Evolutionary conservation across 2,797 vertebrate genomes (phyloP).

Genomic region (Phrynocephalus vlangalii): DNA sequence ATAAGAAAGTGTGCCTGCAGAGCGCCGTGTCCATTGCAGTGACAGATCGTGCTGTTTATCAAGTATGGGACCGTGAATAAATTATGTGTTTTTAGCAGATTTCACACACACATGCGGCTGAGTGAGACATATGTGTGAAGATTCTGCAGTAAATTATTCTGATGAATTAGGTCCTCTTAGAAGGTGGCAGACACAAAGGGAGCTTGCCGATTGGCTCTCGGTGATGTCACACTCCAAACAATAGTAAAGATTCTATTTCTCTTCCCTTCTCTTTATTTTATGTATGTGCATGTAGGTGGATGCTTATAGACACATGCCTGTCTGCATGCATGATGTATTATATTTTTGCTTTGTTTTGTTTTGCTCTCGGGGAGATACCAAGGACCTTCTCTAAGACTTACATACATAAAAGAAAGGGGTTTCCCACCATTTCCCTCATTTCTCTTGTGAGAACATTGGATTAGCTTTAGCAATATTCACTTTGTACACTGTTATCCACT

Average conservation of each 20-base stretch:
- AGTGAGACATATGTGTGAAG: background rate
- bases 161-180: slow-evolving; percentile 71
- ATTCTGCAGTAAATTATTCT: slow-evolving; percentile 57
- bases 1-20: accelerated
- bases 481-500: background rate
- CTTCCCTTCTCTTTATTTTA: slow-evolving; percentile 35
- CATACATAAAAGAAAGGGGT: background rate
- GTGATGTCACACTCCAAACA: slow-evolving; percentile 73
- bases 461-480: slow-evolving; percentile 44
- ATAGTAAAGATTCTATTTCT: slow-evolving; percentile 41
- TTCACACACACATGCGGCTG: background rate
- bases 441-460: slow-evolving; percentile 47
- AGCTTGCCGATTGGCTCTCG: slow-evolving; percentile 67
- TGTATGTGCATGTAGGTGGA: background rate
- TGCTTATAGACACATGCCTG: background rate
- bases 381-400: background rate
- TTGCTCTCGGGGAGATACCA: slow-evolving; percentile 47
- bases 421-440: slow-evolving; percentile 59
- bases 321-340: background rate
- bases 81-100: slow-evolving; percentile 26
- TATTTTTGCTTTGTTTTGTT: slow-evolving; percentile 40
- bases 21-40: background rate
- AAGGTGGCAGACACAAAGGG: slow-evolving; percentile 71
- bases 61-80: slow-evolving; percentile 61
- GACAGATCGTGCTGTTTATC: accelerated